Conservation (phyloP, 2,113 vertebrate species). For the Poicephalus gulielmi region DNA sequence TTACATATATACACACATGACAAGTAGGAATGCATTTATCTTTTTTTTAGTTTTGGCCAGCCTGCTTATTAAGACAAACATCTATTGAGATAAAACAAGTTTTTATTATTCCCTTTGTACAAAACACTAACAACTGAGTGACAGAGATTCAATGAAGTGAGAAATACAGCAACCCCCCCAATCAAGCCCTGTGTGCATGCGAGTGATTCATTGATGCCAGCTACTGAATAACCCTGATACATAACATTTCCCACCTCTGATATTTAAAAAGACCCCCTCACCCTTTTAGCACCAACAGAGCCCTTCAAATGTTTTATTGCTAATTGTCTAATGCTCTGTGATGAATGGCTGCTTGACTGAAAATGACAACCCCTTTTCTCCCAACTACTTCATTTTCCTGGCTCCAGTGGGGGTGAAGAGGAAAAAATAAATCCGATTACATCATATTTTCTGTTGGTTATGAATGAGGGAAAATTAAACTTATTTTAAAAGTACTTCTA, state of each 20-base stretch:
- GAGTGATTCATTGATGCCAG: slow-evolving; percentile 39
- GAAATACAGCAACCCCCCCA: slow-evolving; percentile 1
- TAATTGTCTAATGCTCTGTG: slow-evolving; percentile 60
- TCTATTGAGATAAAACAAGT: slow-evolving; percentile 50
- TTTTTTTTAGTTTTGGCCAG: not conserved
- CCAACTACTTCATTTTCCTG: slow-evolving; percentile 66
- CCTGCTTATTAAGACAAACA: slow-evolving; percentile 31
- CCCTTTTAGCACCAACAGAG: slow-evolving; percentile 37
- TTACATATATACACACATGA: slow-evolving; percentile 45
- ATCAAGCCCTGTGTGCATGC: not conserved
- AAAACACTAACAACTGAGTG: slow-evolving; percentile 51
- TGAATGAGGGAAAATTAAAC: slow-evolving; percentile 44
- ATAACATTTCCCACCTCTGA: slow-evolving; percentile 32
- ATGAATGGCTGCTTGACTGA: slow-evolving; percentile 46
- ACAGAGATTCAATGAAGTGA: slow-evolving; percentile 23
- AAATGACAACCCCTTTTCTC: slow-evolving; percentile 61
- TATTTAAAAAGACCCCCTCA: not conserved
- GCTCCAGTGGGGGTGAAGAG: slow-evolving; percentile 65
- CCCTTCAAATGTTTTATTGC: slow-evolving; percentile 57
- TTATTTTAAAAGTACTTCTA: slow-evolving; percentile 10
- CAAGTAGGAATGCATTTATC: slow-evolving; percentile 32
- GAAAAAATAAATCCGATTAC: slow-evolving; percentile 69
- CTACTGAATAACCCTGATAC: slow-evolving; percentile 18
- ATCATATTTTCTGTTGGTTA: slow-evolving; percentile 40
- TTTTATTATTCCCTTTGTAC: slow-evolving; percentile 4